Conservation (phyloP, 2,113 vertebrate species). For the Ibidorhyncha struthersii region DNA sequence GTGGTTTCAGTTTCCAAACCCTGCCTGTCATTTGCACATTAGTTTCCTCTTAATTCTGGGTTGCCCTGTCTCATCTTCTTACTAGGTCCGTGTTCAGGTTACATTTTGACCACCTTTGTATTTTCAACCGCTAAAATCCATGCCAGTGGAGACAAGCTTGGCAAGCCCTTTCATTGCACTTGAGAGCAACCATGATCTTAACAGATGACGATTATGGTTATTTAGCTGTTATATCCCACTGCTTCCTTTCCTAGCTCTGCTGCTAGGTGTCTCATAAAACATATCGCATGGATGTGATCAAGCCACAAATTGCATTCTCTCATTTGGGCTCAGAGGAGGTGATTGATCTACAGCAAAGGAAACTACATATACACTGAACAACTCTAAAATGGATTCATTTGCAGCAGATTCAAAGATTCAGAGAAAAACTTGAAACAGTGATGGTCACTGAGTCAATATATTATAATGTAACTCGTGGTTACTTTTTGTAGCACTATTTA, state of each 20-base stretch:
- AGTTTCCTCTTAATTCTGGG: neutral
- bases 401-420: neutral
- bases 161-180: neutral
- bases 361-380: neutral
- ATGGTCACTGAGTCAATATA: neutral
- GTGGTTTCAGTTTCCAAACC: neutral
- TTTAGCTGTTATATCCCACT: neutral
- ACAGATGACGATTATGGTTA: neutral
- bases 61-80: neutral
- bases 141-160: neutral
- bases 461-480: neutral
- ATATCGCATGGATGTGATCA: accelerated
- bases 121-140: neutral
- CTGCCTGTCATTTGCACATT: neutral
- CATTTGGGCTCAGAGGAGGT: neutral
- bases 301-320: neutral
- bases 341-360: neutral
- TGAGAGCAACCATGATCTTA: neutral
- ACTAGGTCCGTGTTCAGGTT: neutral
- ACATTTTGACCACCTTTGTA: neutral
- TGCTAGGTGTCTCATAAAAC: neutral
- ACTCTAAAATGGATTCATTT: neutral
- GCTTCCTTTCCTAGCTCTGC: neutral
- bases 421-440: neutral
- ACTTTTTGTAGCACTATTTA: neutral